Percentiles rank a stretch among this genome's conserved stretches.
These are phyloP conservation scores for Mugil cephalus DNA, from an alignment of 2,113 vertebrate genomes.

Conservation along the genomic window DNA sequence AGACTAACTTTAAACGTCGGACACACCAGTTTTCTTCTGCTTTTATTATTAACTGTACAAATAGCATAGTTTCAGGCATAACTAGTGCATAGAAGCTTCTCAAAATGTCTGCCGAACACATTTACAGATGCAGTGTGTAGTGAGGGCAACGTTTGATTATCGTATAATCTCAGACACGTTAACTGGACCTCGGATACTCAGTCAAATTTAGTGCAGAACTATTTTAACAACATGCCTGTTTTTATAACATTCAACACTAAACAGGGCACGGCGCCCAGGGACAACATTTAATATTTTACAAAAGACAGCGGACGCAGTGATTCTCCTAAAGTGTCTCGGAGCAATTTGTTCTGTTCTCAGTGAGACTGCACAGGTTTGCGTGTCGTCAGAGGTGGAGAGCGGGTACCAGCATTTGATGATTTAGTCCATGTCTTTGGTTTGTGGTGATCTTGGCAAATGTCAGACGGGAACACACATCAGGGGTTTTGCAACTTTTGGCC, in stretches of 20 bases:
- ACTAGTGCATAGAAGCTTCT: slow-evolving; percentile 56
- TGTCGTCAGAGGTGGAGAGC: slow-evolving; percentile 32
- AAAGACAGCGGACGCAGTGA: slow-evolving; percentile 23
- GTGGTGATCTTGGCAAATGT: slow-evolving; percentile 40
- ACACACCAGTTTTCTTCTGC: slow-evolving; percentile 23
- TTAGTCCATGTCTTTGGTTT: slow-evolving; percentile 72
- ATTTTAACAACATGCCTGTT: slow-evolving; percentile 20
- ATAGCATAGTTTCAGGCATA: slow-evolving; percentile 29
- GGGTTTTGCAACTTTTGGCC: slow-evolving; percentile 38
- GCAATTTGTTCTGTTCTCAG: slow-evolving; percentile 24
- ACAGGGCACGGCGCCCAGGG: background rate
- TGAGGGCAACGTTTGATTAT: slow-evolving; percentile 3
- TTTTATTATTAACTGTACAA: slow-evolving; percentile 64
- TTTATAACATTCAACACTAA: slow-evolving; percentile 49
- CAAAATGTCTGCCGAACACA: slow-evolving; percentile 29
- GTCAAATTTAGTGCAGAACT: slow-evolving; percentile 44
- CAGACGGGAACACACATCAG: slow-evolving; percentile 10
- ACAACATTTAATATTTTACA: slow-evolving; percentile 46
- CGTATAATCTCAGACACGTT: background rate
- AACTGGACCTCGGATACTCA: slow-evolving; percentile 14
- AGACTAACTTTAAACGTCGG: background rate
- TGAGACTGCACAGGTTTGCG: slow-evolving; percentile 7
- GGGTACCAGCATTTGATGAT: slow-evolving; percentile 60
- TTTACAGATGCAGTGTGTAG: slow-evolving; percentile 20
- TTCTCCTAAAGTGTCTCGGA: slow-evolving; percentile 33